phyloP scores from a whole-genome alignment of 1,140 invertebrate genomes.

The Hyles euphorbiae region DNA sequence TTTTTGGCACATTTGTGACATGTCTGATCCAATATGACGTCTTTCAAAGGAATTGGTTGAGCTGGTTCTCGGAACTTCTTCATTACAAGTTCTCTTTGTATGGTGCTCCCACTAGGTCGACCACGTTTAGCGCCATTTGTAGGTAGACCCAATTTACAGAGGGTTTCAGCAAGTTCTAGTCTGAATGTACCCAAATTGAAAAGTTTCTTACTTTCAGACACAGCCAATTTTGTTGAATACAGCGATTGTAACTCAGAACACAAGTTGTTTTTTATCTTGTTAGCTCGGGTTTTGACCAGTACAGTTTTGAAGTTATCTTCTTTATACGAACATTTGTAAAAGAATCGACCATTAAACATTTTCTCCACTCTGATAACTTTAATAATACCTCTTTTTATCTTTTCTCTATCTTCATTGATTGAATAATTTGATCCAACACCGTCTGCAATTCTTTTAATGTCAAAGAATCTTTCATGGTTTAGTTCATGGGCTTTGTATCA shows the following conservation, averaged over 20 bases:
- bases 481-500: no score
- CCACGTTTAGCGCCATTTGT: slow-evolving; percentile 40
- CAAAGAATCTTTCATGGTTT: no score
- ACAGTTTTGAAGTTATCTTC: no score
- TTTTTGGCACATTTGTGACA: slow-evolving; percentile 46
- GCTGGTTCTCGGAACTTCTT: slow-evolving; percentile 41
- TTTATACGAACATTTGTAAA: slow-evolving; percentile 6
- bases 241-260: not conserved
- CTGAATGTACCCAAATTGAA: slow-evolving; percentile 37
- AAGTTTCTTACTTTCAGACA: slow-evolving; percentile 13
- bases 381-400: slow-evolving; percentile 3
- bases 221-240: slow-evolving; percentile 5
- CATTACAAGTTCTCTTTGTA: slow-evolving; percentile 41
- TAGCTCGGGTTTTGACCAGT: no score
- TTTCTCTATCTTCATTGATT: slow-evolving; percentile 6
- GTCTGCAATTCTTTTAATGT: not conserved
- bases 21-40: slow-evolving; percentile 41
- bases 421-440: slow-evolving; percentile 4
- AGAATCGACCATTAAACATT: slow-evolving; percentile 2
- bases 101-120: slow-evolving; percentile 35
- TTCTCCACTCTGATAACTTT: slow-evolving; percentile 6
- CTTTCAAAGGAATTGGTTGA: slow-evolving; percentile 40
- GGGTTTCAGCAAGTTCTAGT: slow-evolving; percentile 37
- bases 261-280: no score
- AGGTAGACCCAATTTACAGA: slow-evolving; percentile 41